Evolutionary conservation across 2,797 vertebrate species (phyloP).

Genomic region (Limnodromus scolopaceus): DNA sequence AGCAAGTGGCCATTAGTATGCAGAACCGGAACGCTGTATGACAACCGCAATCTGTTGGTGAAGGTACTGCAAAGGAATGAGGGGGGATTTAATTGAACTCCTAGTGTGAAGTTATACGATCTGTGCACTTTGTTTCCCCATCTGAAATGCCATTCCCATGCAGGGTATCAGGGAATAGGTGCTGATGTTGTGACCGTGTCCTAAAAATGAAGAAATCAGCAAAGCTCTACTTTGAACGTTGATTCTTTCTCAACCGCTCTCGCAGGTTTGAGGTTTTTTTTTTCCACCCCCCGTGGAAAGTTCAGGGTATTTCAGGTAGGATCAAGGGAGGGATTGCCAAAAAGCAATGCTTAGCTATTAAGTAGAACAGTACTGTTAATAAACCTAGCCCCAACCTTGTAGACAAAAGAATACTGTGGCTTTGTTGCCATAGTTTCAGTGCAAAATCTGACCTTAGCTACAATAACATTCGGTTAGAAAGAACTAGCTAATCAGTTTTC

Average conservation of each 20-base stretch:
- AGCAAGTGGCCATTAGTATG: not conserved
- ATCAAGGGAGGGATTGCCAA: conserved; percentile 4
- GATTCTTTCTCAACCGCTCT: not conserved
- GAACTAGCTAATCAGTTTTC: conserved; percentile 82
- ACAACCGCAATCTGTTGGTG: not conserved
- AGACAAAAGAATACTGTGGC: conserved; percentile 69
- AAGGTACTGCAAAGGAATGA: not conserved
- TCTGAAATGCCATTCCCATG: not conserved
- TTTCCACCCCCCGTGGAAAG: not conserved
- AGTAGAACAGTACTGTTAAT: conserved; percentile 49
- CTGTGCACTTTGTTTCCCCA: rapidly evolving
- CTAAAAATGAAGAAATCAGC: not conserved
- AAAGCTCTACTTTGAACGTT: not conserved
- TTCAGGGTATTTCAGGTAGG: conserved; percentile 52
- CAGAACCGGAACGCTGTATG: rapidly evolving
- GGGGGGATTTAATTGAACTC: not conserved
- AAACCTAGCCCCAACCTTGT: conserved; percentile 68
- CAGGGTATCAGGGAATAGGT: not conserved
- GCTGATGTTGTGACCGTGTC: not conserved
- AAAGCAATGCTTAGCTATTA: conserved; percentile 48
- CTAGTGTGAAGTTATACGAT: not conserved
- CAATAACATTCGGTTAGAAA: conserved; percentile 78
- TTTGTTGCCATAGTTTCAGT: conserved; percentile 83
- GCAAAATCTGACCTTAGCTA: conserved; percentile 82
- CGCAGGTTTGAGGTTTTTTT: not conserved